A percentile compares a stretch with the other conserved stretches of the same genome.
Evolutionary conservation across 2,797 vertebrate species (phyloP).

Genomic region (Antennarius maculatus): DNA sequence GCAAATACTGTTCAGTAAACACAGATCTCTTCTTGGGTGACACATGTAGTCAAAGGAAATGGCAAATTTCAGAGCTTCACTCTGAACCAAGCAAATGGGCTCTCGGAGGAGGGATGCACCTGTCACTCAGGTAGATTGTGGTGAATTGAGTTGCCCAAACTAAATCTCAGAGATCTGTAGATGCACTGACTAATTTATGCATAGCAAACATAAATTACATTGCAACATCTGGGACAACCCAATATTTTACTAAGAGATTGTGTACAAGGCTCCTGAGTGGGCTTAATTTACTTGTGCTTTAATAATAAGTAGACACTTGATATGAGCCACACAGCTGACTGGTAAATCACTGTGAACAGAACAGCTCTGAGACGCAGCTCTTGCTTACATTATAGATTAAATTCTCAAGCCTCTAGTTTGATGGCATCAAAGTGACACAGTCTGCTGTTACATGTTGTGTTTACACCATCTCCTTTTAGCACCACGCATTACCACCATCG

Average conservation of each 20-base stretch:
- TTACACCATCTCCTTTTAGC: neutral
- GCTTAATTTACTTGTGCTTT: conserved; percentile 40
- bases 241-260: conserved; percentile 46
- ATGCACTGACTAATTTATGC: conserved; percentile 19
- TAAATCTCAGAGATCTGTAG: conserved; percentile 10
- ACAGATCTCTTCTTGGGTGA: conserved; percentile 26
- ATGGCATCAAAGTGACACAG: conserved; percentile 12
- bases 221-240: conserved; percentile 25
- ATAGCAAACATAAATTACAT: conserved; percentile 29
- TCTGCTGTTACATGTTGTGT: neutral
- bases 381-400: conserved; percentile 40
- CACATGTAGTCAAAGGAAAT: conserved; percentile 27
- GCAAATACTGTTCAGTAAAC: conserved; percentile 37
- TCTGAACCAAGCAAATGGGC: conserved; percentile 9
- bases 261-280: conserved; percentile 32
- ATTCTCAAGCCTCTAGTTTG: conserved; percentile 29
- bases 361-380: conserved; percentile 21
- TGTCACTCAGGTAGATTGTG: conserved; percentile 11
- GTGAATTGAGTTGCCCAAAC: neutral
- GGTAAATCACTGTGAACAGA: conserved; percentile 40
- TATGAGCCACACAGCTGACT: conserved; percentile 27
- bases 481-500: conserved; percentile 1
- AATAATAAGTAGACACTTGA: conserved; percentile 36
- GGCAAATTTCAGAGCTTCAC: conserved; percentile 36
- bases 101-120: conserved; percentile 1